These are phyloP conservation scores for Samia ricini DNA, from an alignment of 1,140 invertebrate species.

Conservation along the genomic window DNA sequence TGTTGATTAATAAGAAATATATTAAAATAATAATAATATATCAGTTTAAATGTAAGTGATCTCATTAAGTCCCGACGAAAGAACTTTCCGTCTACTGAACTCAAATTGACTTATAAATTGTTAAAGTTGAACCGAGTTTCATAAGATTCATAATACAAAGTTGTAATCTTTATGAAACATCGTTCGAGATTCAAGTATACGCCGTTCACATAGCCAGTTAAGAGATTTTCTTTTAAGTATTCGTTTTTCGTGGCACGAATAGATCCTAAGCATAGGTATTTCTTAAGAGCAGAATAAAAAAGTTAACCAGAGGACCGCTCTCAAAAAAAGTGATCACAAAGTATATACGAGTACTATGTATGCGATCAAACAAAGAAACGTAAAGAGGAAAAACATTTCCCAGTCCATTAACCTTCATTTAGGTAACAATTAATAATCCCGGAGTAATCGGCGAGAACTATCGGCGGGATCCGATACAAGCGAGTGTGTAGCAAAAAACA, in stretches of 20 bases:
- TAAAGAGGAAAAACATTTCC: not conserved
- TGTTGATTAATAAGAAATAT: too few relatives aligned
- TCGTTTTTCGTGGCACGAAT: too few relatives aligned
- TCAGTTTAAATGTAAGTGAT: not conserved
- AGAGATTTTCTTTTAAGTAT: not conserved
- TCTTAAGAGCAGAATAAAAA: too few relatives aligned
- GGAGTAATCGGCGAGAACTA: not conserved
- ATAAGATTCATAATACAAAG: not conserved
- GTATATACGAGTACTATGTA: not conserved
- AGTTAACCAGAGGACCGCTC: not conserved
- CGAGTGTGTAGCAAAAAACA: slow-evolving; percentile 14
- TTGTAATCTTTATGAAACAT: not conserved
- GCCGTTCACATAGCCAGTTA: not conserved
- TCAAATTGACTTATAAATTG: slow-evolving; percentile 1
- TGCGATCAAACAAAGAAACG: not conserved
- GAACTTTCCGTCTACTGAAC: not conserved
- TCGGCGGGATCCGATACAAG: not conserved
- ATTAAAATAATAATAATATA: not conserved
- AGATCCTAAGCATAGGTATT: too few relatives aligned
- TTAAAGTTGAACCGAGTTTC: not conserved
- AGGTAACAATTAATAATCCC: not conserved
- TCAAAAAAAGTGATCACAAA: not conserved
- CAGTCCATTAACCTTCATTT: slow-evolving; percentile 4
- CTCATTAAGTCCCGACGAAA: not conserved
- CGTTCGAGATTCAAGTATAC: not conserved